Base-by-base conservation (phyloP, 1,140 invertebrate genomes). In the Hyposmocoma kahamanoa region DNA sequence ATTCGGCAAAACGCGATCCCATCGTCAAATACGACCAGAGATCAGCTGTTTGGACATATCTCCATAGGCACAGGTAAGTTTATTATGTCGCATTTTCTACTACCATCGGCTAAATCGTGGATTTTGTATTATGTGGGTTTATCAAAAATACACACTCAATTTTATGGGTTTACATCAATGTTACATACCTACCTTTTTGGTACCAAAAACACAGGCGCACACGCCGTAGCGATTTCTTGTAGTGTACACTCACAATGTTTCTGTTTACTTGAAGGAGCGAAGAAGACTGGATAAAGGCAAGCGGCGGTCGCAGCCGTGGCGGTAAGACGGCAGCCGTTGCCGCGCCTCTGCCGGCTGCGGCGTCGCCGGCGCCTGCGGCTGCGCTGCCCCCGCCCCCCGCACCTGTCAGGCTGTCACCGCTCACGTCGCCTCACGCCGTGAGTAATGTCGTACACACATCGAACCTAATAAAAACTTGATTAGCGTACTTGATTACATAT, bases 1-100 rank as follows among this genome's bases (percentile, higher is more conserved):
- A 71, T 0, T 55, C 77, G 0, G 72, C 67, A 1, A 84, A 84
- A 39, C 60, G 81, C 0, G 81, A 84, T 42, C 81, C 81, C 0
- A 55, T 82, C n/a, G 69, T 82, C 2, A 84, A 75, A 38, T 84
- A 74, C 42, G 78, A 84, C 46, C 69, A 72, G 36, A 61, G 69
- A 30, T 73, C 70, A 3, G 66, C 72, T 0, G 42, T 72, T 0
- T 84, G 81, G 81, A 84, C 77, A 0, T 84, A 81, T 50, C 45
- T 84, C n/a, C 77, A 81, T 50, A 68, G 77, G 36, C 60, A 75
- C 44, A 71, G 66, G 74, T 78, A 53, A 47, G 38, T 39, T 4
- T 34, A 6, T 26, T 26, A 26, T 26, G n/a, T n/a, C n/a, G n/a
- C n/a, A n/a, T n/a, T n/a, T n/a, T n/a, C n/a, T n/a, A n/a, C n/a